These are phyloP conservation scores for Schizaphis graminum DNA, from an alignment of 2,888 invertebrate genomes.

Conservation along the genomic window DNA sequence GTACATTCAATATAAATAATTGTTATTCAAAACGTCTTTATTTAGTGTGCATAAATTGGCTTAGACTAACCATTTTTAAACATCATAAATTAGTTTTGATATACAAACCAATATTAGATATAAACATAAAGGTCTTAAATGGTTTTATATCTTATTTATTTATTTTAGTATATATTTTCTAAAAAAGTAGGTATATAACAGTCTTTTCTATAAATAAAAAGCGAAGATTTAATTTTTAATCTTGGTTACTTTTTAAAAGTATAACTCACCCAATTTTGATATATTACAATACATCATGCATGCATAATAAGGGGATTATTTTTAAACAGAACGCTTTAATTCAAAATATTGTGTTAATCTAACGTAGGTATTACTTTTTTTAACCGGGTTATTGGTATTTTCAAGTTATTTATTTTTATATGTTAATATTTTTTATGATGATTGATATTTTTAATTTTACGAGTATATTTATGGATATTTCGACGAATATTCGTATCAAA, in stretches of 20 bases:
- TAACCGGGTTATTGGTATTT: background rate
- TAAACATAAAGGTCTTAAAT: background rate
- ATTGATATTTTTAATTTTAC: background rate
- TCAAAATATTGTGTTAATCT: background rate
- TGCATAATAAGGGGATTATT: background rate
- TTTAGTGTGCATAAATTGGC: background rate
- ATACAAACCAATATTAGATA: background rate
- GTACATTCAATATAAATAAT: background rate
- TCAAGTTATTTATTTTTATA: background rate
- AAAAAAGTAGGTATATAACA: background rate
- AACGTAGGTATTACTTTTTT: background rate
- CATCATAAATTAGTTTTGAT: background rate
- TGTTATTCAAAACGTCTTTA: background rate
- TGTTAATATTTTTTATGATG: background rate
- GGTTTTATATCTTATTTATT: background rate
- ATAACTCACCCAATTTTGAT: background rate
- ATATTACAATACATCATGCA: background rate
- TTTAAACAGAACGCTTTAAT: background rate
- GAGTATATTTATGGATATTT: background rate
- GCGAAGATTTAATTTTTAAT: background rate
- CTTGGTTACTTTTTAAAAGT: background rate
- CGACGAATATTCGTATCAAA: background rate
- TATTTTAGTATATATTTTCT: background rate
- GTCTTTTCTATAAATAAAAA: no score
- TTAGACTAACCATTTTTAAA: background rate